Base-by-base conservation (phyloP, 2,113 vertebrate species). In the Plecotus auritus region DNA sequence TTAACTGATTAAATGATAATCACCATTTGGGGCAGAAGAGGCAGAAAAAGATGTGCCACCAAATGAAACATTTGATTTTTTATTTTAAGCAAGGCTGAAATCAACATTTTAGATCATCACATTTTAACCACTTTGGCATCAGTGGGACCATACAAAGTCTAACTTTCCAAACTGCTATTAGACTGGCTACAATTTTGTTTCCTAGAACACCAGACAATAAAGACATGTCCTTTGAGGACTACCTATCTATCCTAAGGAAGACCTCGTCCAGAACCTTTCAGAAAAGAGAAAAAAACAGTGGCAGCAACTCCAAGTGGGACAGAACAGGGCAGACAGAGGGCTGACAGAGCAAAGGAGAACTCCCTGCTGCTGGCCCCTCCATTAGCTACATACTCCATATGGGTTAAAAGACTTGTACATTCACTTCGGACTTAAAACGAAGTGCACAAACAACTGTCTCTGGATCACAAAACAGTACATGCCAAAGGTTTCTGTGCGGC, bases 131-230 rank as follows among this genome's bases (percentile, higher is more conserved):
- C 66, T 40, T 77, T 51, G 88, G 42, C 49, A 95, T 47, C 9
- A 74, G 3, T 0, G 47, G 70, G 13, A 23, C 82, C 17, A 13
- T 30, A 85, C 37, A 70, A 82, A 72, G 47, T 22, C 17, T 26
- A 92, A 95, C 45, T 88, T 90, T 69, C 59, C 56, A 90, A 93
- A 95, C 42, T 93, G 45, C 66, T 72, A 82, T 76, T 84, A 95
- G 22, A 45, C 30, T 67, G 7, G 22, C 35, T 77, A 64, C 17
- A 80, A 56, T 77, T n/a, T 73, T 77, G 26, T 54, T 87, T 88
- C 66, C 51, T 56, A 82, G 72, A 83, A 76, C 51, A 87, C 3
- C 12, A 20, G 37, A 81, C 26, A 67, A 82, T 20, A 69, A 73
- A 92, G 16, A 28, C 9, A 12, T 28, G 59, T 67, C 47, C 81